phyloP scores from a whole-genome alignment of 2,888 invertebrate genomes.

The Sylvicola cinctus region DNA sequence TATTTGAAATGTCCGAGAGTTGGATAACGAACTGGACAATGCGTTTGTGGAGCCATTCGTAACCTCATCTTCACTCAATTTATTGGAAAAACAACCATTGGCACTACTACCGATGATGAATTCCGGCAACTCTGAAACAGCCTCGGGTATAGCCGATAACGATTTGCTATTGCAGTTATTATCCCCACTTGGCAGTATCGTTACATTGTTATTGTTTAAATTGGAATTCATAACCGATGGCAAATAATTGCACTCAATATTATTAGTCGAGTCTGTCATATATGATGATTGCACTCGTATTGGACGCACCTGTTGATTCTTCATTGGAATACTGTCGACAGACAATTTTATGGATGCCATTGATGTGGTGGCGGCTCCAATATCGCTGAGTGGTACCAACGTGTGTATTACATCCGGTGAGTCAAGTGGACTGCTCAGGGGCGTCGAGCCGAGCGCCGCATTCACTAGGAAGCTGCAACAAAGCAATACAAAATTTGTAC shows the following conservation, averaged over 20 bases:
- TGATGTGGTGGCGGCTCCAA: conserved; percentile 22
- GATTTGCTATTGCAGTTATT: conserved; percentile 16
- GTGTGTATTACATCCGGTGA: conserved; percentile 44
- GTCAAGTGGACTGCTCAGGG: conserved; percentile 59
- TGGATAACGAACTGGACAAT: background rate
- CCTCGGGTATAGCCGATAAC: conserved; percentile 23
- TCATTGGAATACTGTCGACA: conserved; percentile 23
- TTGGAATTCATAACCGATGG: background rate
- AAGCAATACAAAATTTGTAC: background rate
- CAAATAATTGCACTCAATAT: no score
- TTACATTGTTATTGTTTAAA: conserved; percentile 2
- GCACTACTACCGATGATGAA: background rate
- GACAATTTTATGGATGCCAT: conserved; percentile 24
- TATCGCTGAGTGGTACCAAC: conserved; percentile 22
- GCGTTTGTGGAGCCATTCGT: background rate
- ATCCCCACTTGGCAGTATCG: conserved; percentile 3
- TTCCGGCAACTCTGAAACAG: conserved; percentile 11
- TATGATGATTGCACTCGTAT: conserved; percentile 30
- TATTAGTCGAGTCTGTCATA: background rate
- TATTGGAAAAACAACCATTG: no score
- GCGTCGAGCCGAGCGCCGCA: conserved; percentile 52
- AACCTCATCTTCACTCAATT: no score
- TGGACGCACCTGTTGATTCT: conserved; percentile 28
- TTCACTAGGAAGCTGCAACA: conserved; percentile 58
- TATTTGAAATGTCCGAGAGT: background rate